Conservation (phyloP, 2,888 invertebrate species). For the Xestia ashworthii region DNA sequence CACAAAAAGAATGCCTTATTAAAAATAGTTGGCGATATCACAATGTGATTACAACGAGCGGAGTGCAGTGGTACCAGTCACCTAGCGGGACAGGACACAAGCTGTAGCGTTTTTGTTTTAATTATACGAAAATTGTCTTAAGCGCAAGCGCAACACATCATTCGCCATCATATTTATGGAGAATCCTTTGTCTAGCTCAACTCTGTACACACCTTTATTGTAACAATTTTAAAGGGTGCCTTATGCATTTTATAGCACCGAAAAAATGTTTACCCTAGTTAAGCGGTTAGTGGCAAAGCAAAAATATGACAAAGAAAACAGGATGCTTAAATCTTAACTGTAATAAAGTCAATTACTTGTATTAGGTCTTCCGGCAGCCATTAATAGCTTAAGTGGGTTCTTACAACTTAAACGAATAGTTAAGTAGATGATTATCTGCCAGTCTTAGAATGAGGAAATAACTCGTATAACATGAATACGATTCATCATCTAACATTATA, state of each 20-base stretch:
- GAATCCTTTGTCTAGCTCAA: too few relatives aligned
- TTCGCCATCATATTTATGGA: background rate
- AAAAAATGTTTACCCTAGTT: background rate
- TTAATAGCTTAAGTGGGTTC: slow-evolving; percentile 38
- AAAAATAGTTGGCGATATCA: slow-evolving; percentile 65
- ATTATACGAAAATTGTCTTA: background rate
- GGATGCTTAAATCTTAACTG: background rate
- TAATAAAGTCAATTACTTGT: slow-evolving; percentile 25
- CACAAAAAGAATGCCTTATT: slow-evolving; percentile 68
- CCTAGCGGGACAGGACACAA: slow-evolving; percentile 29
- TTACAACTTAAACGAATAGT: slow-evolving; percentile 41
- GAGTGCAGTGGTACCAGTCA: slow-evolving; percentile 69
- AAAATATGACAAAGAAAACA: slow-evolving; percentile 10
- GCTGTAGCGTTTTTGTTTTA: slow-evolving; percentile 38
- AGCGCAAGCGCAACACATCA: background rate
- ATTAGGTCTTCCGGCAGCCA: slow-evolving; percentile 40
- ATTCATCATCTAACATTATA: slow-evolving; percentile 29
- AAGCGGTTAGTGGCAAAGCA: background rate
- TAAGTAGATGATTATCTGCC: slow-evolving; percentile 46
- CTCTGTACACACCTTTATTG: background rate
- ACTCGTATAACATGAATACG: slow-evolving; percentile 29
- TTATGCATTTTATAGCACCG: background rate
- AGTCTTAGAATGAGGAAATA: slow-evolving; percentile 48
- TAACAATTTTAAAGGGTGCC: background rate
- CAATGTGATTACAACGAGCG: slow-evolving; percentile 60